Evolutionary conservation across 2,888 invertebrate species (phyloP), one percentile per base, ranked within the genome.

Genomic region (Hofmannophila pseudospretella): DNA sequence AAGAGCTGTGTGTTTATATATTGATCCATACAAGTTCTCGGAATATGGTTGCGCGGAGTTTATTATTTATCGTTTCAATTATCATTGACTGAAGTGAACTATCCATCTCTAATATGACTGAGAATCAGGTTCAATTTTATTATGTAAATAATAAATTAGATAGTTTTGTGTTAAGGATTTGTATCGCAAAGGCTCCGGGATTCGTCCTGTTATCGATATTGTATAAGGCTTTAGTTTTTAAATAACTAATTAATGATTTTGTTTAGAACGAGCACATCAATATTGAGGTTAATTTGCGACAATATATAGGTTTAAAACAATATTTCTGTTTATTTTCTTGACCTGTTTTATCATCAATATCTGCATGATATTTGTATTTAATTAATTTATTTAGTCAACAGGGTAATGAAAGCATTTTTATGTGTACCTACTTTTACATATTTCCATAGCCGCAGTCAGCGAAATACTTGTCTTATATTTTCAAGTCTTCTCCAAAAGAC

Each of bases 121-220:
- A 82, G 77, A 81, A 78, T 81, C 71, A 72, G 81, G 77, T 84
- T 81, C 76, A 81, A 80, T 76, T 70, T 60, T 67, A 34, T 20
- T 34, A 49, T 82, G 80, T 81, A 82, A 74, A 81, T 77, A 76
- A 60, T 69, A 60, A 53, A 66, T 63, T 58, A 64, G 56, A 57
- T 67, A 59, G 47, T 58, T 64, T 61, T 65, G 54, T 48, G 40
- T 41, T 46, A 62, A 55, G 48, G 50, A 50, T 58, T 53, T 52
- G 53, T 52, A 58, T 61, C 51, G 53, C 52, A 55, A 53, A 52
- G 23, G 33, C 51, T 57, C 51, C 46, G 58, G 55, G 58, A 56
- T 58, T 54, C 54, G 55, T 58, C 55, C 57, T 49, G 49, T 52
- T 49, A 43, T 49, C 51, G 51, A 48, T 58, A 54, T 51, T 53